A percentile compares a stretch with the other conserved stretches of the same genome.
These are phyloP conservation scores for Tragulus kanchil DNA, from an alignment of 2,113 vertebrate genomes.

Conservation along the genomic window DNA sequence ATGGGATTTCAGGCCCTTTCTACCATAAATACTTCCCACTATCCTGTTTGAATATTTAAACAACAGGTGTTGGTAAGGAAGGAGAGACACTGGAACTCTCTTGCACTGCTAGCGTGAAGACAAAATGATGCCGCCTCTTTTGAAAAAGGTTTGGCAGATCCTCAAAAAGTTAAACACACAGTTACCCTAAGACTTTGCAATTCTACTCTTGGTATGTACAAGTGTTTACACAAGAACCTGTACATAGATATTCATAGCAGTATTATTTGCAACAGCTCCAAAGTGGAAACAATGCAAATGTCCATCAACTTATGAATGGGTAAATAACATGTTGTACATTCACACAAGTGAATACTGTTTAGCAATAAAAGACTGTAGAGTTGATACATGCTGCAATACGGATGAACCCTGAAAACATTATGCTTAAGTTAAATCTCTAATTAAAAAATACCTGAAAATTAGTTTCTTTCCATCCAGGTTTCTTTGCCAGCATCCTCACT, in stretches of 20 bases:
- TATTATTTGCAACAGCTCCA: background rate
- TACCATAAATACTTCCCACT: background rate
- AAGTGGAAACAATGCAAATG: background rate
- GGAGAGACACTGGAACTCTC: background rate
- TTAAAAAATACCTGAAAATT: slow-evolving; percentile 96
- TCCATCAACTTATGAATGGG: background rate
- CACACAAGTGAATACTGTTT: background rate
- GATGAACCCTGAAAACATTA: background rate
- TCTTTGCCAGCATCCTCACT: slow-evolving; percentile 98
- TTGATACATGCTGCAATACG: background rate
- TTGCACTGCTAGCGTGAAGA: background rate
- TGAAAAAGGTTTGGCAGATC: background rate
- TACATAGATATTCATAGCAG: background rate
- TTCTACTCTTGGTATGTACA: background rate
- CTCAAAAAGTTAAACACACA: background rate
- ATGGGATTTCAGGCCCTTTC: background rate
- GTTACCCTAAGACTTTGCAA: background rate
- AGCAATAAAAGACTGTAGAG: background rate
- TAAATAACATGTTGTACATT: background rate
- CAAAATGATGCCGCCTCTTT: background rate
- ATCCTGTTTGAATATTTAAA: slow-evolving; percentile 23
- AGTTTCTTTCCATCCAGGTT: slow-evolving; percentile 99
- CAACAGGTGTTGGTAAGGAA: background rate
- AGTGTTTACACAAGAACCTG: background rate
- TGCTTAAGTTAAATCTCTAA: background rate